Conservation (phyloP, 1,140 invertebrate species). For the Lethocerus indicus region DNA sequence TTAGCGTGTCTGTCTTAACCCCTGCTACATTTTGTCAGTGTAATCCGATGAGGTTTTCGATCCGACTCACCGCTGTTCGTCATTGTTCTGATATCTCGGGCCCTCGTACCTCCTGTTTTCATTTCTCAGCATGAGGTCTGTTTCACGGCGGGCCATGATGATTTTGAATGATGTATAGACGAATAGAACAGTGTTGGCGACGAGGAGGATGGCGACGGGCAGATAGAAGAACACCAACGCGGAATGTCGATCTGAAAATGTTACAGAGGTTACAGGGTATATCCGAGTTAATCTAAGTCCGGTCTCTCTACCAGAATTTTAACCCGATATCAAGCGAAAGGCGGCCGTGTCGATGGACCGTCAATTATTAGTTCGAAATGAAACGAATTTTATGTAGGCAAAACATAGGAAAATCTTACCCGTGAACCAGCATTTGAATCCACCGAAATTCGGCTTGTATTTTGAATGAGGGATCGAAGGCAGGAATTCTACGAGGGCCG, state of each 20-base stretch:
- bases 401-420: no score
- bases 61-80: background rate
- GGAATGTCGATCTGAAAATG: constrained; percentile 34
- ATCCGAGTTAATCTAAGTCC: no score
- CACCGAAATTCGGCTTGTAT: no score
- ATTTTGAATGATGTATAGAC: constrained; percentile 51
- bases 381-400: no score
- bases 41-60: background rate
- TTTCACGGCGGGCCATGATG: background rate
- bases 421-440: no score
- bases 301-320: no score
- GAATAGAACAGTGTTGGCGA: constrained; percentile 53
- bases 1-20: background rate
- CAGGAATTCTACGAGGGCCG: no score
- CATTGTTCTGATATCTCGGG: background rate
- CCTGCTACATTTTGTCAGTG: background rate
- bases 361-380: no score
- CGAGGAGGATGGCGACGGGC: constrained; percentile 48
- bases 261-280: no score
- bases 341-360: no score
- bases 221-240: constrained; percentile 54
- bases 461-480: no score
- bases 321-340: no score
- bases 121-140: background rate
- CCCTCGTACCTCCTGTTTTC: background rate